Evolutionary conservation across 2,797 vertebrate species (phyloP).

Genomic region (Bothrops alternatus): DNA sequence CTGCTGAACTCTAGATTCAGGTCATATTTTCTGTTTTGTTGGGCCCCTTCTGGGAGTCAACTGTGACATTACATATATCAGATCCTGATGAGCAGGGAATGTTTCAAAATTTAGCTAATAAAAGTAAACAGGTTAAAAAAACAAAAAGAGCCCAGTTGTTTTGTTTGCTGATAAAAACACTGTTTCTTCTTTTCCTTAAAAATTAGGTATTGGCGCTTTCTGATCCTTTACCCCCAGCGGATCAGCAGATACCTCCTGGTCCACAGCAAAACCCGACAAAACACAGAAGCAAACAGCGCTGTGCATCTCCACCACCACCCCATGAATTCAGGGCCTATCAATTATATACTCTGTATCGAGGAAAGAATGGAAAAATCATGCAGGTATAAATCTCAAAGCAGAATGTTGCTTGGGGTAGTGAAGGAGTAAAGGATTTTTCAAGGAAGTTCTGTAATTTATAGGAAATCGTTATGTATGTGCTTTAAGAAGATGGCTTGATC

Average conservation of each 20-base stretch:
- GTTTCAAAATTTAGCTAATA: background rate
- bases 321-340: conserved; percentile 93
- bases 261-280: conserved; percentile 60
- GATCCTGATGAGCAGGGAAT: background rate
- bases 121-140: background rate
- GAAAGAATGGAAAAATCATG: conserved; percentile 94
- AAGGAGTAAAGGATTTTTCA: background rate
- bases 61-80: background rate
- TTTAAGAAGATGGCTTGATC: background rate
- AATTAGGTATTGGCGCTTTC: conserved; percentile 82
- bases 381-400: conserved; percentile 74
- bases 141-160: background rate
- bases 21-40: background rate
- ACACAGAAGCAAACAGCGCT: conserved; percentile 71
- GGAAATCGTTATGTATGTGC: background rate
- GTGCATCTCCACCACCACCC: conserved; percentile 76
- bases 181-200: background rate
- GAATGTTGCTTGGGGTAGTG: background rate
- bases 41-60: background rate
- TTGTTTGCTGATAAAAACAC: rapidly evolving
- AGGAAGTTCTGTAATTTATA: background rate
- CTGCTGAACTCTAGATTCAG: background rate
- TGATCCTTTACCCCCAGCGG: conserved; percentile 80
- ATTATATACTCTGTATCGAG: conserved; percentile 92
- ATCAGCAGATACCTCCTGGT: conserved; percentile 70